These are phyloP conservation scores for Aricia artaxerxes DNA, from an alignment of 2,888 invertebrate genomes.

Conservation along the genomic window DNA sequence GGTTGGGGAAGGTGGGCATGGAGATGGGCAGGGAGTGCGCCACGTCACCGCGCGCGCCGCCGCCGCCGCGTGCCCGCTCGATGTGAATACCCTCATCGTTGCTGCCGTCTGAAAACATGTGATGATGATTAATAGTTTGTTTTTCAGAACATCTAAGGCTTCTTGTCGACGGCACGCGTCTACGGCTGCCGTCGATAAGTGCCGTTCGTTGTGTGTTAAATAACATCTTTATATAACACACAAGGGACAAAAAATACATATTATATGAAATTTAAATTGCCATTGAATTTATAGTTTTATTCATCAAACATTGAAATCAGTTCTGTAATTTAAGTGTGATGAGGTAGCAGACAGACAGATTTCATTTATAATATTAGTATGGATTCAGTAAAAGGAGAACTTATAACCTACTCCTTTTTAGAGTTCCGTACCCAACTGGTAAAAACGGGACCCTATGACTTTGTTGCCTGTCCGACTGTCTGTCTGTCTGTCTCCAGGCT, in stretches of 20 bases:
- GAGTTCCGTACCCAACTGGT: too few species aligned
- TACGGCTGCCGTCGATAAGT: too few species aligned
- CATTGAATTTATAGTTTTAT: background rate
- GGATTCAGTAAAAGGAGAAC: too few species aligned
- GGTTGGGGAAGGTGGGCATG: slow-evolving; percentile 83
- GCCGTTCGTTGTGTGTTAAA: too few species aligned
- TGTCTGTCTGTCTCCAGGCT: too few species aligned
- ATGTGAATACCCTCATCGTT: slow-evolving; percentile 83
- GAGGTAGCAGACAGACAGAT: background rate
- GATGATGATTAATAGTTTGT: background rate
- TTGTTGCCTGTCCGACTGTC: too few species aligned
- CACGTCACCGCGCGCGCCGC: slow-evolving; percentile 68
- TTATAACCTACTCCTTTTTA: background rate
- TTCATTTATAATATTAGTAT: too few species aligned
- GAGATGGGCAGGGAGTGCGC: slow-evolving; percentile 91
- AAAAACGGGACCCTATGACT: too few species aligned
- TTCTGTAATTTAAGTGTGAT: background rate
- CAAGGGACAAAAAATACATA: too few species aligned
- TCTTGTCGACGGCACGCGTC: too few species aligned
- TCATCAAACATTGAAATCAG: background rate
- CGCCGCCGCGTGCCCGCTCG: slow-evolving; percentile 73
- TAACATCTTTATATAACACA: too few species aligned
- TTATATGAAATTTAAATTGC: background rate
- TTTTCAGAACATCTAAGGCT: background rate
- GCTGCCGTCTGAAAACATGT: slow-evolving; percentile 58